Conservation (phyloP, 1,140 invertebrate genomes). For the Rhagoletis pomonella region DNA sequence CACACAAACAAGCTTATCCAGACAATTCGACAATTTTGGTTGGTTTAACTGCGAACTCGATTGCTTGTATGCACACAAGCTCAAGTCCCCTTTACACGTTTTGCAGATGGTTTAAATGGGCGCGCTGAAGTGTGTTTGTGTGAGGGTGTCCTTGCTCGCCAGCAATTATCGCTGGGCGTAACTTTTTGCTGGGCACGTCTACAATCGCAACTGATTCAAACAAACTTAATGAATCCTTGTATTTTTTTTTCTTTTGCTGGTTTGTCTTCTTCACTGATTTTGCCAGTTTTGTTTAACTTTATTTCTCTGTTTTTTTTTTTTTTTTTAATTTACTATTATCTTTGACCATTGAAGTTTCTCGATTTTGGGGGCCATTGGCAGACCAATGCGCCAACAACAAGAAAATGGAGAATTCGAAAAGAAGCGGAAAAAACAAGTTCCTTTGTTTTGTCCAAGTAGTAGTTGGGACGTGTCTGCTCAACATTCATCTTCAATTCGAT, state of each 20-base stretch:
- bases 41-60: constrained; percentile 40
- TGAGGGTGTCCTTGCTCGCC: background rate
- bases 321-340: background rate
- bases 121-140: background rate
- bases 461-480: too few relatives aligned
- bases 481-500: too few relatives aligned
- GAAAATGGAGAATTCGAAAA: too few relatives aligned
- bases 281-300: constrained; percentile 36
- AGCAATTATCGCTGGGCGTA: constrained; percentile 55
- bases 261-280: constrained; percentile 11
- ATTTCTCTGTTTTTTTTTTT: background rate
- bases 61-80: constrained; percentile 1
- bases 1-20: background rate
- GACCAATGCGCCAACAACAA: too few relatives aligned
- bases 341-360: background rate
- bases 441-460: too few relatives aligned
- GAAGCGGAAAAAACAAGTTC: too few relatives aligned
- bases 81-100: background rate
- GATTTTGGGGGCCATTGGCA: too few relatives aligned
- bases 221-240: constrained; percentile 57
- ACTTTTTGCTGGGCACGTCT: constrained; percentile 54
- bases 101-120: background rate
- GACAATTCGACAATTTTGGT: constrained; percentile 48
- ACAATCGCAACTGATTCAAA: constrained; percentile 50
- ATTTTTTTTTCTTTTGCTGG: too few relatives aligned